Base-by-base conservation (phyloP, 2,113 vertebrate genomes). In the Phyllopteryx taeniolatus region DNA sequence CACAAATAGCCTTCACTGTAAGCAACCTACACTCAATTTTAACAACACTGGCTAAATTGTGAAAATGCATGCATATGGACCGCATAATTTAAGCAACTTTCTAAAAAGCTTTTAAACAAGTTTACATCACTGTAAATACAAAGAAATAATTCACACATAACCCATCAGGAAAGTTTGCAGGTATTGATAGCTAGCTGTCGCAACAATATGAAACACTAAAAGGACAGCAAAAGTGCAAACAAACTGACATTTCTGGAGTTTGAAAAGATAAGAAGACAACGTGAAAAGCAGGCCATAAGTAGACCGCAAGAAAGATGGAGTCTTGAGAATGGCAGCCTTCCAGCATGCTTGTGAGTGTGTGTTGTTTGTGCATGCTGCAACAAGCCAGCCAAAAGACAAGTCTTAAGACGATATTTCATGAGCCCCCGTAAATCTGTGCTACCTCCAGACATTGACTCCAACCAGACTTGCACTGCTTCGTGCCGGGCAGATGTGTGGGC, bases 361-460 rank as follows among this genome's bases (percentile, higher is more conserved):
- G 75, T 73, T 7, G 79, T 79, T 83, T 44, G 5, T 68, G 77
- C 90, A 87, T 88, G 91, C 91, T 79, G 53, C 83, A 80, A 83
- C 80, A 79, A 54, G 71, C 57, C 71, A 70, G 76, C 74, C 17
- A 2, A 74, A 0, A 83, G 76, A 79, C 0, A 82, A 84, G 57
- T 81, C 81, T 83, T 70, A 27, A 81, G 73, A 44, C 7, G 67
- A 82, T 85, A 90, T 77, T 62, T 44, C 35, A 0, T 42, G 51
- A 85, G 82, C 85, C 80, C 84, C 67, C 74, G 80, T 6, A 70
- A 85, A 83, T 90, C 89, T 84, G 85, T 71, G 93, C 97, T 98
- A 98, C 98, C 98, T 99, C 96, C 94, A 79, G 96, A 94, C 91
- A 98, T 89, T 49, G 96, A 95, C 89, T 98, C 96, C 96, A 99